Percentiles rank a stretch among this genome's conserved stretches.
These are phyloP conservation scores for Gadopsis marmoratus DNA, from an alignment of 2,797 vertebrate species.

Conservation along the genomic window DNA sequence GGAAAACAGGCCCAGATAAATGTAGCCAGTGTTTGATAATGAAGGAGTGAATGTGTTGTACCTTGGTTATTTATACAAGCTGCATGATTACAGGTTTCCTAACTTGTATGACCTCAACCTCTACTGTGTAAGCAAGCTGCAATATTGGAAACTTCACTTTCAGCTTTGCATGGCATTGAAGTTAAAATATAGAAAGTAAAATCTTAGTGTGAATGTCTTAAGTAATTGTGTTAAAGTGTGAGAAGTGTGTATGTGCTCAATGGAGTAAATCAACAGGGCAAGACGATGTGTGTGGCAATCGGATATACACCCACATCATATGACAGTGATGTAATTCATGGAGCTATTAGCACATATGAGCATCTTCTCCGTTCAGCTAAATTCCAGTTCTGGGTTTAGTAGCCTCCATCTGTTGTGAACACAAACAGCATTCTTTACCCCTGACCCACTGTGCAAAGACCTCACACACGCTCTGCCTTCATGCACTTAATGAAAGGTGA, in stretches of 20 bases:
- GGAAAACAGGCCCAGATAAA: not conserved
- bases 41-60: too few species aligned
- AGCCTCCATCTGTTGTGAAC: not conserved
- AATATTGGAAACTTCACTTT: not conserved
- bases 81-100: not conserved
- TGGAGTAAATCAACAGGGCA: not conserved
- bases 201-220: not conserved
- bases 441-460: slow-evolving; percentile 32
- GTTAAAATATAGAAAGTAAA: not conserved
- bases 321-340: slow-evolving; percentile 49
- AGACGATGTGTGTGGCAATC: not conserved
- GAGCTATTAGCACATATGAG: not conserved
- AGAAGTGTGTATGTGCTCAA: not conserved
- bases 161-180: not conserved
- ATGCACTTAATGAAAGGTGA: not conserved
- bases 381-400: slow-evolving; percentile 56
- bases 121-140: not conserved
- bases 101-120: not conserved
- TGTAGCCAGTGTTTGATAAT: not conserved
- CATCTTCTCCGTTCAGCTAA: not conserved
- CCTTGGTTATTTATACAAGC: not conserved
- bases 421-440: slow-evolving; percentile 54
- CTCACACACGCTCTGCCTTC: not conserved
- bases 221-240: not conserved
- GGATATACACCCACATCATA: slow-evolving; percentile 48